Base-by-base conservation (phyloP, 2,888 invertebrate genomes). In the Entomobrya multifasciata region DNA sequence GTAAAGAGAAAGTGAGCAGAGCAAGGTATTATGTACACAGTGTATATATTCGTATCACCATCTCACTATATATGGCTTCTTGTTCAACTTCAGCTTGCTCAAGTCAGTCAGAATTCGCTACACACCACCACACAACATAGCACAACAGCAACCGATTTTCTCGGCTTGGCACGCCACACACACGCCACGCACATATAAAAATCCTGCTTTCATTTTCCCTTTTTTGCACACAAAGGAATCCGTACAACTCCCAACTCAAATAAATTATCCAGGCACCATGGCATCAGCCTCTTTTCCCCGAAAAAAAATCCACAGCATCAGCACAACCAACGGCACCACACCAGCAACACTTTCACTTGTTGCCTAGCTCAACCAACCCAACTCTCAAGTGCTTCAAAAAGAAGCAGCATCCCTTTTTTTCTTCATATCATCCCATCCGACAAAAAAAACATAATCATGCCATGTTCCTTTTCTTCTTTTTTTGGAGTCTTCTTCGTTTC, bases 231-330 rank as follows among this genome's bases (percentile, higher is more conserved):
- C 49, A 62, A 27, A 78, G 62, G 44, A 77, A 30, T 36, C 27
- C 25, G 17, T 20, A 76, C 36, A 65, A 67, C 49, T 82, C 81
- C 72, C 81, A 82, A 47, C 72, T 30, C 81, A 82, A 81, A 82
- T 82, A 82, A 82, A 72, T 72, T 72, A 82, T 80, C 65, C 65
- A 65, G 15, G n/a, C 65, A 65, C 17, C 22, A 36, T 6, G 36
- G 36, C 36, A 6, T 8, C 36, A 36, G 36, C 36, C 36, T 36
- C 36, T 36, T 8, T 36, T 8, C 8, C 36, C 8, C 8, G 4
- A 4, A 4, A 36, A 36, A 6, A 36, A 6, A 36, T 36, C n/a
- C n/a, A n/a, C n/a, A n/a, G n/a, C n/a, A n/a, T n/a, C n/a, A n/a
- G n/a, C n/a, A n/a, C n/a, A 52, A 52, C 5, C n/a, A n/a, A 47